A percentile compares a stretch with the other conserved stretches of the same genome.
phyloP scores from a whole-genome alignment of 1,140 invertebrate species.

The Diploscapter pachys region DNA sequence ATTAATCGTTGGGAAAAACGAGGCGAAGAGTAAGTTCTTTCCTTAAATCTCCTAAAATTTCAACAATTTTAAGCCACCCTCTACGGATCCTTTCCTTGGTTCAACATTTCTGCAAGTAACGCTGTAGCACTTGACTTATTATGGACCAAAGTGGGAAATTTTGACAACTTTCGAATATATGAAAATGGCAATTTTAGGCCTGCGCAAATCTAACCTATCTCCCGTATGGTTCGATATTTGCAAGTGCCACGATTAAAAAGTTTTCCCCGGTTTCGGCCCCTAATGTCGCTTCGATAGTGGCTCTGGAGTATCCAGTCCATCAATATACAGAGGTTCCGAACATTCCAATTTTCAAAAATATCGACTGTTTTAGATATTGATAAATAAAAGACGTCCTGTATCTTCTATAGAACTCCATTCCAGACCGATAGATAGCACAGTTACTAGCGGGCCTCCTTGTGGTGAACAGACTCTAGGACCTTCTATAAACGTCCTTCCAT shows the following conservation, averaged over 20 bases:
- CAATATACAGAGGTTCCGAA: slow-evolving; percentile 16
- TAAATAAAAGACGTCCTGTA: slow-evolving; percentile 17
- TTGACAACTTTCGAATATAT: too few species aligned
- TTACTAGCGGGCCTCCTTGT: slow-evolving; percentile 21
- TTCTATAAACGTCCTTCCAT: neutral
- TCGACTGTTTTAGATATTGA: slow-evolving; percentile 11
- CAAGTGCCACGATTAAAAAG: slow-evolving; percentile 13
- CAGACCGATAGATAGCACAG: slow-evolving; percentile 6
- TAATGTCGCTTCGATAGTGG: slow-evolving; percentile 16
- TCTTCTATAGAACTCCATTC: slow-evolving; percentile 13
- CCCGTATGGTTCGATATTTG: slow-evolving; percentile 6
- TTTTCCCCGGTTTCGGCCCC: slow-evolving; percentile 11
- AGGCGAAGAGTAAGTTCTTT: neutral
- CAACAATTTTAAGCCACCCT: neutral
- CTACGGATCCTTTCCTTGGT: slow-evolving; percentile 14
- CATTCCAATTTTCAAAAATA: neutral
- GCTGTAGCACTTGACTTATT: slow-evolving; percentile 9
- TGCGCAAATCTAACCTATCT: slow-evolving; percentile 16
- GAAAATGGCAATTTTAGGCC: too few species aligned
- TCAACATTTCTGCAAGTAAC: slow-evolving; percentile 13
- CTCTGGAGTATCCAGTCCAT: slow-evolving; percentile 13
- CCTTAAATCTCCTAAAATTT: too few species aligned
- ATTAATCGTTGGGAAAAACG: slow-evolving; percentile 14
- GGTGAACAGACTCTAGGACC: slow-evolving; percentile 19
- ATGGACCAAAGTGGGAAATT: slow-evolving; percentile 12